These are phyloP conservation scores for Strongylocentrotus purpuratus DNA, from an alignment of 35 echinoderm and acorn worm species.

Conservation along the genomic window DNA sequence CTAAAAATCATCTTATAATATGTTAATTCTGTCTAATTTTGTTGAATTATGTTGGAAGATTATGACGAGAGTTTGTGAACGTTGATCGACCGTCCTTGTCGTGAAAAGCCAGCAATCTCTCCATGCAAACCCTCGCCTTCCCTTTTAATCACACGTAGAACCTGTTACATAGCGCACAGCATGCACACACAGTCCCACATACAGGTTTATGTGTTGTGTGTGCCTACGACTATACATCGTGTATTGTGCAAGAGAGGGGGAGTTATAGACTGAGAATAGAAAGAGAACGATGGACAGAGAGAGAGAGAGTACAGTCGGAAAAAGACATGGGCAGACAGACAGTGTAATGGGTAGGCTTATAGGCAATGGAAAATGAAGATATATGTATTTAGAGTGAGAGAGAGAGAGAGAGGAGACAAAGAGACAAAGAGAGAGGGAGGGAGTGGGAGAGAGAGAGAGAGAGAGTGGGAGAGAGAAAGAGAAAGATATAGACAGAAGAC, in stretches of 20 bases:
- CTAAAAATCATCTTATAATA: too few species aligned
- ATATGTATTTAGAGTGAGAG: too few species aligned
- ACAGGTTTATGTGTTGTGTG: not conserved
- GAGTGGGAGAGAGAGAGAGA: not conserved
- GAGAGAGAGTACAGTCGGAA: too few species aligned
- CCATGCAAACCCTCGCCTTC: not conserved
- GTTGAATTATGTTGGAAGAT: not conserved
- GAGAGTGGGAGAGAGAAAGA: not conserved
- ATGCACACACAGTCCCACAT: not conserved
- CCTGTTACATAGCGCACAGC: not conserved
- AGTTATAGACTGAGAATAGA: not conserved
- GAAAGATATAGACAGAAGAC: not conserved
- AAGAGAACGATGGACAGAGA: too few species aligned
- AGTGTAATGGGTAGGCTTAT: too few species aligned
- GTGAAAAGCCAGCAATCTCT: not conserved
- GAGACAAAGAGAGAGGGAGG: not conserved
- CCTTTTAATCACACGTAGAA: not conserved
- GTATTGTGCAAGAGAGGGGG: not conserved
- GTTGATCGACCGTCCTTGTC: not conserved
- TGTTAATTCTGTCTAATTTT: too few species aligned
- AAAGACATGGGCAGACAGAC: too few species aligned
- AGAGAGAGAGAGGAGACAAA: not conserved
- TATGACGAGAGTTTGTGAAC: not conserved
- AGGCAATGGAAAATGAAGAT: too few species aligned
- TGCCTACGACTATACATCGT: not conserved